A percentile compares a stretch with the other conserved stretches of the same genome.
These are phyloP conservation scores for Medauroidea extradentata DNA, from an alignment of 1,140 invertebrate genomes.

Conservation along the genomic window DNA sequence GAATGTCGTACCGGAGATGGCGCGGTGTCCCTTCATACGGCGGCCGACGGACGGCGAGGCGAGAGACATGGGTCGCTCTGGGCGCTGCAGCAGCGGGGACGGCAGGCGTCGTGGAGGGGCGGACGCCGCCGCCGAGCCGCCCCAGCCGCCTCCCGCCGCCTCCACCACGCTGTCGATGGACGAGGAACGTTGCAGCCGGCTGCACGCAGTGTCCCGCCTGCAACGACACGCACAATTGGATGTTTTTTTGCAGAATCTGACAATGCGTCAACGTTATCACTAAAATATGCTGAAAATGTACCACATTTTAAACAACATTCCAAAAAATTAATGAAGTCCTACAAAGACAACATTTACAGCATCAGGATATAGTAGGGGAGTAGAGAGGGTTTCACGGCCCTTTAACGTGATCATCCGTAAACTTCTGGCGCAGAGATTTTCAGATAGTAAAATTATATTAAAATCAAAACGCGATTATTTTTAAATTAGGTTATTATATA, in stretches of 20 bases:
- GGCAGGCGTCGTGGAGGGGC: constrained; percentile 33
- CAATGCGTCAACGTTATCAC: too few species aligned
- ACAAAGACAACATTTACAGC: too few species aligned
- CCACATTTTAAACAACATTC: too few species aligned
- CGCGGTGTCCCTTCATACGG: constrained; percentile 64
- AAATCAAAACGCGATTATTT: too few species aligned
- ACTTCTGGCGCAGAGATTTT: too few species aligned
- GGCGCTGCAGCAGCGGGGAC: constrained; percentile 39
- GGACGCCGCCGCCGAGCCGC: constrained; percentile 29
- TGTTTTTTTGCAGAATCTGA: not conserved
- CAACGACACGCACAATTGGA: not conserved
- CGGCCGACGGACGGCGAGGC: constrained; percentile 67
- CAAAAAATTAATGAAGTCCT: too few species aligned
- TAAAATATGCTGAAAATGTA: too few species aligned
- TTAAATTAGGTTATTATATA: too few species aligned
- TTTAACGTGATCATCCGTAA: too few species aligned
- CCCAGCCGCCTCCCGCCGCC: constrained; percentile 32
- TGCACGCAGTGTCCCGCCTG: constrained; percentile 1
- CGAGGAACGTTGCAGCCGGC: constrained; percentile 63
- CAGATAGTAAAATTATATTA: too few species aligned
- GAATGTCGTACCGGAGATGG: constrained; percentile 65
- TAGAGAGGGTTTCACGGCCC: too few species aligned
- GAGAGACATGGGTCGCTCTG: constrained; percentile 52
- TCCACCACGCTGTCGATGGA: constrained; percentile 63
- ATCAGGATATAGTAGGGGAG: too few species aligned